These are phyloP conservation scores for Agrilus planipennis DNA, from an alignment of 1,140 invertebrate genomes.

Conservation along the genomic window DNA sequence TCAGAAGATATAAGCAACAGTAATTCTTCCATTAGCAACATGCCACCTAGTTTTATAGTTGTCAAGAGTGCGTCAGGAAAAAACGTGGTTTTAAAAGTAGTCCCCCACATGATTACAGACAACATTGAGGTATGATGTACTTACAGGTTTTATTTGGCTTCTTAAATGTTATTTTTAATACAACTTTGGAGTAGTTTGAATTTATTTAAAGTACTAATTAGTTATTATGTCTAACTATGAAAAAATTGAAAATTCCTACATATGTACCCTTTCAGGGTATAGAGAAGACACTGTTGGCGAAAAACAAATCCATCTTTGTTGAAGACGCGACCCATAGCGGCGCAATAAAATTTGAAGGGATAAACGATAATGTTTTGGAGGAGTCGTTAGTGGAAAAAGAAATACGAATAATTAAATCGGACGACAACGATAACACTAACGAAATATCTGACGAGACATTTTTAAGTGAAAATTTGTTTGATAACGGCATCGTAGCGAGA, in stretches of 20 bases:
- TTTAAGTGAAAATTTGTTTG: slow-evolving; percentile 10
- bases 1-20: slow-evolving; percentile 13
- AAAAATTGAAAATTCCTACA: background rate
- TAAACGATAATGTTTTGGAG: no score
- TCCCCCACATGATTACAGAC: slow-evolving; percentile 23
- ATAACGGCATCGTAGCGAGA: slow-evolving; percentile 5
- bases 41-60: slow-evolving; percentile 27
- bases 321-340: no score
- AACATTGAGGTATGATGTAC: no score
- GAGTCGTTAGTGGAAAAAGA: no score
- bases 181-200: background rate
- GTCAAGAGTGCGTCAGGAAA: slow-evolving; percentile 32
- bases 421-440: no score
- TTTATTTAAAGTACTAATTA: background rate
- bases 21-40: slow-evolving; percentile 13
- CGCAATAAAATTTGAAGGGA: no score
- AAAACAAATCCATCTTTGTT: no score
- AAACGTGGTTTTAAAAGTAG: slow-evolving; percentile 31
- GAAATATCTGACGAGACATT: slow-evolving; percentile 10
- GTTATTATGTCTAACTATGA: background rate
- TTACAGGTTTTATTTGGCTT: background rate
- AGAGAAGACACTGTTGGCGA: no score
- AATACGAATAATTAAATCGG: no score
- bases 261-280: background rate
- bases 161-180: background rate